Conservation (phyloP, 2,888 invertebrate genomes). For the Clanis bilineata region DNA sequence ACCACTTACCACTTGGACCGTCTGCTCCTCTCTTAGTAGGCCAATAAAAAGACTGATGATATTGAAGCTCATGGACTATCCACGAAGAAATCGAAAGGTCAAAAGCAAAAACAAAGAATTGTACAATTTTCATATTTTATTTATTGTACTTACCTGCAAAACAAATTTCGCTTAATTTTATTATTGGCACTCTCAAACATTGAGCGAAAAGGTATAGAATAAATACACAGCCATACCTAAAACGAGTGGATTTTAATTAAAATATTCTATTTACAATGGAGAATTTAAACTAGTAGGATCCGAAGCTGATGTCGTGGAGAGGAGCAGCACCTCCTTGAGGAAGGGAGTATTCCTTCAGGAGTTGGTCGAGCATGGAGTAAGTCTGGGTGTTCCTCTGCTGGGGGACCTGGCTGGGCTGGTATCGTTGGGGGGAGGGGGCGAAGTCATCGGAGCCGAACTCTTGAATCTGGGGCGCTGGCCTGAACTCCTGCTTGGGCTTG, state of each 20-base stretch:
- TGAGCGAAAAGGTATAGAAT: slow-evolving; percentile 2
- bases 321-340: slow-evolving; percentile 86
- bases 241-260: slow-evolving; percentile 41
- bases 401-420: slow-evolving; percentile 37
- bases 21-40: no score
- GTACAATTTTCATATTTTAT: not conserved
- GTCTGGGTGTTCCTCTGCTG: slow-evolving; percentile 49
- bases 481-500: slow-evolving; percentile 64
- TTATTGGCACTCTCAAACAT: not conserved
- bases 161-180: not conserved
- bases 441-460: slow-evolving; percentile 51
- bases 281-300: slow-evolving; percentile 84
- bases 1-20: no score
- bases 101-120: not conserved
- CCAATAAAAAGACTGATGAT: no score
- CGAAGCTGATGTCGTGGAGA: slow-evolving; percentile 92
- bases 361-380: slow-evolving; percentile 87
- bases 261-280: slow-evolving; percentile 70
- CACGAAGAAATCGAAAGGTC: no score
- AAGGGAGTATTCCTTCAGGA: slow-evolving; percentile 90
- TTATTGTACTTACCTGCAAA: slow-evolving; percentile 5
- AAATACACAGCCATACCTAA: slow-evolving; percentile 15
- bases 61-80: no score
- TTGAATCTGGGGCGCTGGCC: slow-evolving; percentile 47
- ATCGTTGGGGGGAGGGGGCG: slow-evolving; percentile 35